phyloP scores from a whole-genome alignment of 2,888 invertebrate genomes.

The Ormyrus nitidulus region DNA sequence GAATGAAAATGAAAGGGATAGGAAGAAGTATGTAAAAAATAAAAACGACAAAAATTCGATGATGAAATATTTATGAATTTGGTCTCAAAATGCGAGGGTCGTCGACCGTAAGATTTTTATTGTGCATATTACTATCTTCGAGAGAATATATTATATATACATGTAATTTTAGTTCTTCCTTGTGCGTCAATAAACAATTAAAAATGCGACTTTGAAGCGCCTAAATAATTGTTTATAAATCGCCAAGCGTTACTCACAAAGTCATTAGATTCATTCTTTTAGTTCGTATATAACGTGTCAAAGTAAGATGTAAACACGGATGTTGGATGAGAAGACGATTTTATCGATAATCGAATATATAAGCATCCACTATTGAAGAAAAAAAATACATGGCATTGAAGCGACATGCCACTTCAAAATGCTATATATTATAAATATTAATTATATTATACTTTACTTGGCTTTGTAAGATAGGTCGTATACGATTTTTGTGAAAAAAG shows the following conservation, averaged over 20 bases:
- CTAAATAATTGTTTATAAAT: slow-evolving; percentile 45
- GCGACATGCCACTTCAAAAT: slow-evolving; percentile 38
- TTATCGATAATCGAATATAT: slow-evolving; percentile 40
- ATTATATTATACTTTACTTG: slow-evolving; percentile 33
- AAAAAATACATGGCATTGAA: slow-evolving; percentile 30
- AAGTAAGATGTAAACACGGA: slow-evolving; percentile 46
- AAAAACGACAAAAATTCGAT: too few species aligned
- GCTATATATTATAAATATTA: slow-evolving; percentile 31
- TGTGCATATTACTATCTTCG: slow-evolving; percentile 48
- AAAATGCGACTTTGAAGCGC: slow-evolving; percentile 36
- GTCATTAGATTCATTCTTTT: slow-evolving; percentile 73
- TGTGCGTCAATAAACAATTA: slow-evolving; percentile 42
- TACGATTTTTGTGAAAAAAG: slow-evolving; percentile 13
- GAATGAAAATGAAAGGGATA: not conserved
- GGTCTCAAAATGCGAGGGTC: slow-evolving; percentile 37
- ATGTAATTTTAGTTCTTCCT: slow-evolving; percentile 49
- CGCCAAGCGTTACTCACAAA: slow-evolving; percentile 70
- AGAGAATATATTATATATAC: slow-evolving; percentile 42
- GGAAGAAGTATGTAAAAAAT: not conserved
- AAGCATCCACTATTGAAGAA: slow-evolving; percentile 28
- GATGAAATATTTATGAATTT: slow-evolving; percentile 34
- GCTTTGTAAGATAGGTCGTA: slow-evolving; percentile 52
- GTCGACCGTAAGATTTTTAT: slow-evolving; percentile 41
- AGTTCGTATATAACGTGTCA: slow-evolving; percentile 67
- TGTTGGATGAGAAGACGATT: slow-evolving; percentile 36